phyloP scores from a whole-genome alignment of 2,888 invertebrate species.

The Idaea biselata region DNA sequence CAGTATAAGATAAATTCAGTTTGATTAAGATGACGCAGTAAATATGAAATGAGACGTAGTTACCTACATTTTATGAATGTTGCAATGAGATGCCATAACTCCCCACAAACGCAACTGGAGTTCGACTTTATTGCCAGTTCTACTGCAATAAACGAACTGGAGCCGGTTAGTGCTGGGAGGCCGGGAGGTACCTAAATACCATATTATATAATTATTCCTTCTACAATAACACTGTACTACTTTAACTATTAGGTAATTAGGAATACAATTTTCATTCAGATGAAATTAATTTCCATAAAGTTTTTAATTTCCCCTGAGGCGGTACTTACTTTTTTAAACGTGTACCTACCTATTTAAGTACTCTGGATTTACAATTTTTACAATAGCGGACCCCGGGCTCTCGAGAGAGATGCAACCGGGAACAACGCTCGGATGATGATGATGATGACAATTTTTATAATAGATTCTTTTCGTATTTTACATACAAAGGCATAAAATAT shows the following conservation, averaged over 20 bases:
- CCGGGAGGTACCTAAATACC: too few relatives aligned
- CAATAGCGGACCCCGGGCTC: too few relatives aligned
- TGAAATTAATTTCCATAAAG: constrained; percentile 1
- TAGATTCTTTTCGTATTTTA: too few relatives aligned
- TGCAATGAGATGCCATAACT: neutral
- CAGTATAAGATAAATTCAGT: too few relatives aligned
- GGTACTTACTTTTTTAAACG: neutral
- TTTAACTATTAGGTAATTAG: neutral
- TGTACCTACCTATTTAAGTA: too few relatives aligned
- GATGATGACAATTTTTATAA: too few relatives aligned
- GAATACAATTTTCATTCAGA: neutral
- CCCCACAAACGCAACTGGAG: neutral
- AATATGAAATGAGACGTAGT: neutral
- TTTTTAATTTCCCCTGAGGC: neutral
- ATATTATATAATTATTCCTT: neutral
- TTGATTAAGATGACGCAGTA: neutral
- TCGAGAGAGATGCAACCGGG: too few relatives aligned
- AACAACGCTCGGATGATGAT: too few relatives aligned
- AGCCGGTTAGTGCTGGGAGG: too few relatives aligned
- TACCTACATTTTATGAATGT: neutral
- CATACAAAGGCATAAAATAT: too few relatives aligned
- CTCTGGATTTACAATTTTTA: too few relatives aligned
- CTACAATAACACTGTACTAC: neutral
- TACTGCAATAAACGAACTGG: neutral
- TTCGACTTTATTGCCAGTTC: neutral